Evolutionary conservation across 2,113 vertebrate species (phyloP).

Genomic region (Pelecanoides urinatrix): DNA sequence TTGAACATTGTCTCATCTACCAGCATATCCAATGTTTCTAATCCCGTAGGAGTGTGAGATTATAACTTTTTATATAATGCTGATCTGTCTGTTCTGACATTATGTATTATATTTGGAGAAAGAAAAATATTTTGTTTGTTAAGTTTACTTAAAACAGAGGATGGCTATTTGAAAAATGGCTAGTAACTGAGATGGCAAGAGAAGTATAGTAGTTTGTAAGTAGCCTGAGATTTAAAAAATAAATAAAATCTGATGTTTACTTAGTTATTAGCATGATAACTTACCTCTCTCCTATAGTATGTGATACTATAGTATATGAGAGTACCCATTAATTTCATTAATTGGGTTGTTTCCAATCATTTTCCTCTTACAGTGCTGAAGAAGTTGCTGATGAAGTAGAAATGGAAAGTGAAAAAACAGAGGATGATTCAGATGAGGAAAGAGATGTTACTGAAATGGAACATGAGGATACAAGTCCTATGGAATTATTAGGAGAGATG

Average conservation of each 20-base stretch:
- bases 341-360: neutral
- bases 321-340: neutral
- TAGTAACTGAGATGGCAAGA: neutral
- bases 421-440: constrained; percentile 83
- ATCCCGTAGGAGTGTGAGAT: neutral
- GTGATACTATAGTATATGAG: neutral
- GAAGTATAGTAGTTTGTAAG: neutral
- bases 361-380: constrained; percentile 28
- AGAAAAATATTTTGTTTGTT: neutral
- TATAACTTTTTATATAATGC: neutral
- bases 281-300: neutral
- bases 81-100: neutral
- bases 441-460: constrained; percentile 22
- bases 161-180: neutral
- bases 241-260: neutral
- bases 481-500: constrained; percentile 24
- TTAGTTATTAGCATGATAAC: neutral
- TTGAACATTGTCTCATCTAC: neutral
- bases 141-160: neutral
- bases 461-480: constrained; percentile 16
- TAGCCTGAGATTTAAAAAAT: neutral
- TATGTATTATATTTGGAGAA: neutral
- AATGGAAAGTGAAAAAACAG: constrained; percentile 83
- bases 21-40: neutral
- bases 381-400: constrained; percentile 74